These are phyloP conservation scores for Pseudoips prasinana DNA, from an alignment of 2,888 invertebrate genomes.

Conservation along the genomic window DNA sequence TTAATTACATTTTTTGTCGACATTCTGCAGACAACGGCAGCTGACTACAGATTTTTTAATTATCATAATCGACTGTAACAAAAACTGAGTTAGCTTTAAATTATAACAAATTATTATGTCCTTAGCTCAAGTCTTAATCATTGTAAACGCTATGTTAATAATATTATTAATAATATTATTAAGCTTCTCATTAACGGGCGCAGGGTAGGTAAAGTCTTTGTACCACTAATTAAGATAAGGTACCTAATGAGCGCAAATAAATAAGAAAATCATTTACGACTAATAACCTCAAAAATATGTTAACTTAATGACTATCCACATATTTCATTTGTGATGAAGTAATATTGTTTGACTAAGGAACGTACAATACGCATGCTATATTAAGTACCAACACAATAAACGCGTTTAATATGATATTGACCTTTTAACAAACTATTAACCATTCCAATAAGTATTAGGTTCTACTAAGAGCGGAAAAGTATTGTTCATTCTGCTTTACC, in stretches of 20 bases:
- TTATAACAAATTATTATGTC: constrained; percentile 15
- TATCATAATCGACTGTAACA: constrained; percentile 19
- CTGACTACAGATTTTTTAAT: constrained; percentile 18
- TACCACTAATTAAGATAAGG: no score
- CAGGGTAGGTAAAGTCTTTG: no score
- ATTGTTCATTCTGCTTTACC: neutral
- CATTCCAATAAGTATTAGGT: constrained; percentile 19
- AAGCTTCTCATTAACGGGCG: constrained; percentile 1
- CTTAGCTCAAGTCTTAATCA: constrained; percentile 18
- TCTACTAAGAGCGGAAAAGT: constrained; percentile 9
- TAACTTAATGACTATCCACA: no score
- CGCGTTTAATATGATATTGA: constrained; percentile 18
- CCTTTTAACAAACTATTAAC: constrained; percentile 17
- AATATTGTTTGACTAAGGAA: no score
- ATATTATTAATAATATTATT: no score
- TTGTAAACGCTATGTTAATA: no score
- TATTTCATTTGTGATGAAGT: no score
- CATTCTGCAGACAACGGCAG: constrained; percentile 16
- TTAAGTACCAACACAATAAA: constrained; percentile 2
- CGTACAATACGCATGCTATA: constrained; percentile 4
- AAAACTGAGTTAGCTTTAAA: constrained; percentile 9
- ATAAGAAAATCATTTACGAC: no score
- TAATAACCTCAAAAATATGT: no score
- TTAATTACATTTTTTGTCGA: constrained; percentile 29
- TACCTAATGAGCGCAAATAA: no score